phyloP scores from a whole-genome alignment of 1,140 invertebrate species.

The Dendroctonus valens region DNA sequence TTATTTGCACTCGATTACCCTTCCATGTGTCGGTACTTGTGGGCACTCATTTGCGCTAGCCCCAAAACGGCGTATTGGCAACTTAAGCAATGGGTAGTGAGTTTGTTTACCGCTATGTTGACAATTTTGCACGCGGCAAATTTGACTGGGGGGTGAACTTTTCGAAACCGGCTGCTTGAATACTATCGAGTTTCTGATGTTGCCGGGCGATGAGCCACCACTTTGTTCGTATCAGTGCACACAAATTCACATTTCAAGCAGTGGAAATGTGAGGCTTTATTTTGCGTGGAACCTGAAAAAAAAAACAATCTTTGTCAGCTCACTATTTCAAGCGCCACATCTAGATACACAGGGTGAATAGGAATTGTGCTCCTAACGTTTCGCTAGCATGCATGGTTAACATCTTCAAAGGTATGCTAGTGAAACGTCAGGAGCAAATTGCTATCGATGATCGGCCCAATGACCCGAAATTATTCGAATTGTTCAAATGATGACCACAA shows the following conservation, averaged over 20 bases:
- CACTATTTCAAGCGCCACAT: no score
- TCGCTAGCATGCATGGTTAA: no score
- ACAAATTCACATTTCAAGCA: conserved; percentile 95
- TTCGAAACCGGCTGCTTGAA: conserved; percentile 91
- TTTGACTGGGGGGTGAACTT: conserved; percentile 79
- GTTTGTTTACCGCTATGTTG: conserved; percentile 94
- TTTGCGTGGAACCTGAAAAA: conserved; percentile 70
- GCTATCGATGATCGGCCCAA: no score
- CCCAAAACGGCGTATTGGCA: conserved; percentile 89
- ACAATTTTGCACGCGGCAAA: conserved; percentile 57
- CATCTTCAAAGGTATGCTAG: no score
- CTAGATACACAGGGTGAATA: no score
- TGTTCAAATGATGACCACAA: no score
- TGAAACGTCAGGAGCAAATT: no score
- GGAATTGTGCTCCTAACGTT: no score
- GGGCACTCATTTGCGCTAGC: conserved; percentile 87
- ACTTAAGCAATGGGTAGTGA: conserved; percentile 94
- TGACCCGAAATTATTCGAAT: no score
- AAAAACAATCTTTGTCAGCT: no score
- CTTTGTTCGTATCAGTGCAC: conserved; percentile 96
- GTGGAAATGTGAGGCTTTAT: conserved; percentile 96
- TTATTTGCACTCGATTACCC: neutral
- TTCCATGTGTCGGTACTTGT: conserved; percentile 84
- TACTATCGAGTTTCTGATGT: conserved; percentile 90
- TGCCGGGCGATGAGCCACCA: conserved; percentile 90